phyloP scores from a whole-genome alignment of 35 echinoderm and acorn worm species.

The Chiridota heheva region DNA sequence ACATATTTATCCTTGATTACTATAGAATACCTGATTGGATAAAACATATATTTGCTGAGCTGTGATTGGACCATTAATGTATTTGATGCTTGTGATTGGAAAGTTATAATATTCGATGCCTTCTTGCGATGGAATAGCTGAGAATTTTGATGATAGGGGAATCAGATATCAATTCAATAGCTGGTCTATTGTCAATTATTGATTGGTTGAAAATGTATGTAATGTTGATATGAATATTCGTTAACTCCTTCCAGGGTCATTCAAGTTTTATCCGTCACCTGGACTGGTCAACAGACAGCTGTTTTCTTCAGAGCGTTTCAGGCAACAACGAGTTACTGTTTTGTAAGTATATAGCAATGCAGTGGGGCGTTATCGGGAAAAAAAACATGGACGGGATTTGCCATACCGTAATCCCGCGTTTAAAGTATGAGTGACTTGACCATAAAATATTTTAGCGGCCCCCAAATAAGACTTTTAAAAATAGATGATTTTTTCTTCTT shows the following conservation, averaged over 20 bases:
- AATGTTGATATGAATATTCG: neutral
- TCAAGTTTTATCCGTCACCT: conserved; percentile 66
- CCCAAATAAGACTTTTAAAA: no score
- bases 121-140: no score
- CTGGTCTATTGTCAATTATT: neutral
- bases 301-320: conserved; percentile 75
- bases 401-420: neutral
- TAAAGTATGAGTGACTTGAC: neutral
- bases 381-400: no score
- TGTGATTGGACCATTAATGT: no score
- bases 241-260: conserved; percentile 58
- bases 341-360: conserved; percentile 70
- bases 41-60: no score
- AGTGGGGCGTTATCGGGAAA: no score
- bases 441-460: neutral
- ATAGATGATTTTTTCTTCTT: neutral
- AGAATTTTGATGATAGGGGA: no score
- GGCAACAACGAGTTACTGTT: conserved; percentile 76
- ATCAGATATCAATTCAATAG: neutral
- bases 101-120: no score
- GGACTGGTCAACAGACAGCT: conserved; percentile 74
- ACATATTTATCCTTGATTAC: no score
- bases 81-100: no score
- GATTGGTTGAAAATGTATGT: neutral
- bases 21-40: no score